A percentile compares a stretch with the other conserved stretches of the same genome.
Evolutionary conservation across 2,113 vertebrate genomes (phyloP).

Genomic region (Plecotus auritus): DNA sequence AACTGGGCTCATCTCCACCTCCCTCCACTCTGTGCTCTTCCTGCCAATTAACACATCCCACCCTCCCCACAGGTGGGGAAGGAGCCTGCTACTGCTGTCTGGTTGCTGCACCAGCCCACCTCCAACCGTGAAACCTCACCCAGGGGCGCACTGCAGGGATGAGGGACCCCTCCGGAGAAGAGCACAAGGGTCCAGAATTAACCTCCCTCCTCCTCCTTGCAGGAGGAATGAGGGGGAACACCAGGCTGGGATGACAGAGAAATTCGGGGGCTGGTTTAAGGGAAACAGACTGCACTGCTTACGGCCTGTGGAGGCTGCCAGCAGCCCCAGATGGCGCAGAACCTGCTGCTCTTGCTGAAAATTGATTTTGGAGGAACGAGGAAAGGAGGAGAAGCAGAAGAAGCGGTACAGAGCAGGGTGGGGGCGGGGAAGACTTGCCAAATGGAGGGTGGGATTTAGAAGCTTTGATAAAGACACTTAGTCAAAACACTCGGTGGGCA

Average conservation of each 20-base stretch:
- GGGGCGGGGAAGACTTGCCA: not conserved
- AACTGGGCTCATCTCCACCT: conserved; percentile 20
- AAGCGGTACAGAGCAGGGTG: conserved; percentile 47
- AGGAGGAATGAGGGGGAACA: conserved; percentile 23
- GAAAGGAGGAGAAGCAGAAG: conserved; percentile 31
- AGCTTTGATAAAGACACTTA: conserved; percentile 56
- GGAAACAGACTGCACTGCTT: conserved; percentile 75
- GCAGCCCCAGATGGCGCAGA: conserved; percentile 71
- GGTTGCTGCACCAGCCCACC: not conserved
- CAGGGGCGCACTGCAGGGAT: not conserved
- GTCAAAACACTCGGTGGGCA: conserved; percentile 17
- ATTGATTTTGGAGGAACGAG: conserved; percentile 73
- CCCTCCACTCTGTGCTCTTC: conserved; percentile 17
- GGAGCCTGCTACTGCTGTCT: conserved; percentile 50
- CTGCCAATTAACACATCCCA: conserved; percentile 68
- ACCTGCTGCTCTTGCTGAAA: conserved; percentile 75
- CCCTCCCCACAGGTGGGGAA: conserved; percentile 63
- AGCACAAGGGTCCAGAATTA: not conserved
- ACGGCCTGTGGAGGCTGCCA: conserved; percentile 65
- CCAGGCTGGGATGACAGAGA: conserved; percentile 70
- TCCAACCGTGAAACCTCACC: not conserved
- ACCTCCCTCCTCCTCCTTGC: not conserved
- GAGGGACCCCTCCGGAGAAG: not conserved
- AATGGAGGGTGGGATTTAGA: not conserved
- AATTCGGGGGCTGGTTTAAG: conserved; percentile 57